Base-by-base conservation (phyloP, 1,140 invertebrate species). In the Drosophila miranda region DNA sequence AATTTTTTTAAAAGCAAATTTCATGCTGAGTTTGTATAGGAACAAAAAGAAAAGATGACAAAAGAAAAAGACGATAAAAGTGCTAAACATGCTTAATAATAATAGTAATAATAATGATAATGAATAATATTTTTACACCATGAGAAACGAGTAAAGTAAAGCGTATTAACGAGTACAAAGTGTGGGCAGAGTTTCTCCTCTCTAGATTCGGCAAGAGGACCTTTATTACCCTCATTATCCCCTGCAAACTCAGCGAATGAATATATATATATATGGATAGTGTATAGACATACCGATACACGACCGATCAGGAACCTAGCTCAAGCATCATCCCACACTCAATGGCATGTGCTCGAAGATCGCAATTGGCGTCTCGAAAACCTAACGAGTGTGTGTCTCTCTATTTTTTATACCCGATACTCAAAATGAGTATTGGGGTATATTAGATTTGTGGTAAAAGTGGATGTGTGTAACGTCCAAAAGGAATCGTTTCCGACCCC, bases 81-180 rank as follows among this genome's bases (percentile, higher is more conserved):
- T 38, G 34, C 34, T 13, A 38, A 38, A 38, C 11, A 38, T 38
- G 34, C 34, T 13, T 13, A 38, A 38, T 30, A 30, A 52, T 38
- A 38, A 38, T 52, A 52, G 21, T 21, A 45, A 28, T 19, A 19
- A 52, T n/a, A 43, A 53, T 41, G 21, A 58, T 23, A 51, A 30
- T 50, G 48, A 66, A 81, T 81, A 71, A 71, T 89, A 89, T 89
- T 89, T 89, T 89, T 89, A 89, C 87, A 89, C 87, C 67, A 68
- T 66, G 53, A 72, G 58, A 59, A 68, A 60, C 58, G 50, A 63
- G 48, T 53, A 61, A 61, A 42, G 50, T 48, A 61, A 64, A 45
- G 50, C 46, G 48, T 67, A 71, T 69, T 71, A 79, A 79, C 72
- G 72, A 89, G 83, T 88, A 88, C 83, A 83, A 86, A 84, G 60